Evolutionary conservation across 2,797 vertebrate genomes (phyloP).

Genomic region (Pantherophis alleghaniensis): DNA sequence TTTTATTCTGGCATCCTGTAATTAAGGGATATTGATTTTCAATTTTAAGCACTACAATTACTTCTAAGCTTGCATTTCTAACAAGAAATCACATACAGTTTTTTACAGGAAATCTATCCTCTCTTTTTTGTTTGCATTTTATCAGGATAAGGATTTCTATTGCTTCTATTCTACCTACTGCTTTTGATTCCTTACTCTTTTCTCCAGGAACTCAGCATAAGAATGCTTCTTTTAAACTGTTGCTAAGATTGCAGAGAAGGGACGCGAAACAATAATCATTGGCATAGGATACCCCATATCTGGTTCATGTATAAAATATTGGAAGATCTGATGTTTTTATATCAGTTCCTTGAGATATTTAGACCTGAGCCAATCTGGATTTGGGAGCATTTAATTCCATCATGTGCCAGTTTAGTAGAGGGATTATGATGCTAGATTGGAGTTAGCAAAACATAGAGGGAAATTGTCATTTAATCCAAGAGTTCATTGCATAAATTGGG

Average conservation of each 20-base stretch:
- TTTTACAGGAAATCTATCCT: not conserved
- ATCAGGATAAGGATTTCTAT: not conserved
- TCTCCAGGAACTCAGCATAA: not conserved
- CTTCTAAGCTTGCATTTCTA: not conserved
- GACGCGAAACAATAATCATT: not conserved
- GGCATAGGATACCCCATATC: not conserved
- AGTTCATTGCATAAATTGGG: not conserved
- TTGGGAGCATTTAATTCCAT: not conserved
- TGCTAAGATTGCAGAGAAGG: not conserved
- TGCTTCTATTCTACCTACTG: not conserved
- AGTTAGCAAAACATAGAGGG: not conserved
- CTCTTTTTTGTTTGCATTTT: not conserved
- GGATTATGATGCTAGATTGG: not conserved
- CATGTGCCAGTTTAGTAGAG: not conserved
- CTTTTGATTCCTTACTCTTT: not conserved
- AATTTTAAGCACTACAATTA: not conserved
- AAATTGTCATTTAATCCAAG: not conserved
- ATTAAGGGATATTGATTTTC: not conserved
- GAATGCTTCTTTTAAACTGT: not conserved
- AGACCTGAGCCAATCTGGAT: not conserved
- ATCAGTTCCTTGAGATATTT: not conserved
- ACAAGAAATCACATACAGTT: not conserved
- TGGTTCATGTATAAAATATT: not conserved
- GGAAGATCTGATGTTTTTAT: not conserved
- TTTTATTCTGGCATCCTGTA: slow-evolving; percentile 7